Evolutionary conservation across 2,113 vertebrate species (phyloP).

Genomic region (Laterallus jamaicensis): DNA sequence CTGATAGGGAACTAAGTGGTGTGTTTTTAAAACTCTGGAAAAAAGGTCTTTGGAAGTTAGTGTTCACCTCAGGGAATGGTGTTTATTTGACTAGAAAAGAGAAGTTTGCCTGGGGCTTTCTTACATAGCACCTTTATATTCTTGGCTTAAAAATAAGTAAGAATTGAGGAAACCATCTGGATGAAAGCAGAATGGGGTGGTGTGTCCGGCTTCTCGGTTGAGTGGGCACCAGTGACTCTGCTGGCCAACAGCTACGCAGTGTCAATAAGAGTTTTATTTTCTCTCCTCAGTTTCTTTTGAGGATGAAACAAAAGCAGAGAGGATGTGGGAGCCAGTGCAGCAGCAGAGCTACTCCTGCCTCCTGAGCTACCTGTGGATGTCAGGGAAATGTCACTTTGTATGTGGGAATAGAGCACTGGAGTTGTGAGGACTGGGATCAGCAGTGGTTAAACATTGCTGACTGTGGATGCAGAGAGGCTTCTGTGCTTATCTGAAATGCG

Average conservation of each 20-base stretch:
- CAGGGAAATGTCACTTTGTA: neutral
- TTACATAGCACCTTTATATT: neutral
- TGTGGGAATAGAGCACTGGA: neutral
- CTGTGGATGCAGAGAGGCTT: neutral
- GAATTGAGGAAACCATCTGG: neutral
- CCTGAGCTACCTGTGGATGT: neutral
- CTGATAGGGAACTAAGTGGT: neutral
- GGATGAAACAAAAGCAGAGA: neutral
- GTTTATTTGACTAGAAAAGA: conserved; percentile 32
- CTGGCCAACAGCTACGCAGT: neutral
- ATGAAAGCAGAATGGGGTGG: neutral
- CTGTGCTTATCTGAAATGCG: neutral
- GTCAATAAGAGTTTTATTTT: neutral
- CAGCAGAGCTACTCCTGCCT: neutral
- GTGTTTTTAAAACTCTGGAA: neutral
- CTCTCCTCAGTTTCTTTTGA: neutral
- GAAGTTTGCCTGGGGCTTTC: conserved; percentile 25
- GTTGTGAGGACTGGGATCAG: neutral
- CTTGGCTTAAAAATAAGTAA: neutral
- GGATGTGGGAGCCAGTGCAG: rapidly evolving
- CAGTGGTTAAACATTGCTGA: neutral
- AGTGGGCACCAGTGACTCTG: neutral
- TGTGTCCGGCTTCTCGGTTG: neutral
- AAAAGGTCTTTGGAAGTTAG: conserved; percentile 19
- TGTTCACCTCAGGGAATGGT: neutral